Evolutionary conservation across 2,888 invertebrate genomes (phyloP).

Genomic region (Quadroppia sp.): DNA sequence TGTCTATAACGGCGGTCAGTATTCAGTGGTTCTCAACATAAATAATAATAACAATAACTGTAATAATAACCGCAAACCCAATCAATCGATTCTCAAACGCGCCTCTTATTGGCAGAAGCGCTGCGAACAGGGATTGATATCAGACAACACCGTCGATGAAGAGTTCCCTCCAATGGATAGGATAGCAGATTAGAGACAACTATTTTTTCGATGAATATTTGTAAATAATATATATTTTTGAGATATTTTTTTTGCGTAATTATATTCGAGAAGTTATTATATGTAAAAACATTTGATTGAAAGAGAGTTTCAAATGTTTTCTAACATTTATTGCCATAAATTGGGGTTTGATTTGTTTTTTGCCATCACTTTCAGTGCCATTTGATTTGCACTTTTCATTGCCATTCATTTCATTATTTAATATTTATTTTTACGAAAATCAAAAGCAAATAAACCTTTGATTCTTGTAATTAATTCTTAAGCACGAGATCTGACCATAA

Average conservation of each 20-base stretch:
- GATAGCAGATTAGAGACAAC: background rate
- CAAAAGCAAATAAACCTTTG: too few species aligned
- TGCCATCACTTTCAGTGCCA: too few species aligned
- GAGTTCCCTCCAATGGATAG: slow-evolving; percentile 48
- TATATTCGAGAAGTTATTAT: background rate
- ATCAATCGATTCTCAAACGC: slow-evolving; percentile 47
- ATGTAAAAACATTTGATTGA: too few species aligned
- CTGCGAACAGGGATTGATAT: slow-evolving; percentile 49
- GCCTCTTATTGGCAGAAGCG: slow-evolving; percentile 50
- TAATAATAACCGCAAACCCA: background rate
- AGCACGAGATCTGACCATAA: too few species aligned
- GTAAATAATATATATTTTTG: too few species aligned
- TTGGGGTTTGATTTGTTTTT: too few species aligned
- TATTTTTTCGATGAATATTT: background rate
- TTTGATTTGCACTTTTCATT: too few species aligned
- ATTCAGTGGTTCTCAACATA: background rate
- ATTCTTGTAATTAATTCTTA: too few species aligned
- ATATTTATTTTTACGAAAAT: too few species aligned
- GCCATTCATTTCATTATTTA: too few species aligned
- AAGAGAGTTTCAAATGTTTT: too few species aligned
- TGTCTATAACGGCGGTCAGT: slow-evolving; percentile 37
- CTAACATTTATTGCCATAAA: too few species aligned
- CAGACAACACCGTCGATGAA: slow-evolving; percentile 49
- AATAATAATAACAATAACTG: slow-evolving; percentile 1
- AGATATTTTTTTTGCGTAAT: background rate